Percentiles rank a stretch among this genome's conserved stretches.
phyloP scores from a whole-genome alignment of 1,140 invertebrate genomes.

The Ctenoplectra terminalis region DNA sequence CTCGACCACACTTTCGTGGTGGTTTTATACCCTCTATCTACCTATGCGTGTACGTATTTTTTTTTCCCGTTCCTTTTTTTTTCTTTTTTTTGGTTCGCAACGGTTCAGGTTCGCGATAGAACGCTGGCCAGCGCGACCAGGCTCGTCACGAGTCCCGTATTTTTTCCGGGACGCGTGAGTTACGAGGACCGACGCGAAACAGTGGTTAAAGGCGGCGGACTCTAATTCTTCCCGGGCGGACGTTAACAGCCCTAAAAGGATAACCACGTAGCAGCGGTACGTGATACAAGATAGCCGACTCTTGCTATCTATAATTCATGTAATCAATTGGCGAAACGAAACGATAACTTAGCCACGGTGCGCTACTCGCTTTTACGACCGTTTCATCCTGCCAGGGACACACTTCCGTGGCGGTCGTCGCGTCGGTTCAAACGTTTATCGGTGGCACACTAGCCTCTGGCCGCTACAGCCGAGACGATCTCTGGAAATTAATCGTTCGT shows the following conservation, averaged over 20 bases:
- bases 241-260: constrained; percentile 70
- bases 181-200: constrained; percentile 51
- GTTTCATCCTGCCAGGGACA: constrained; percentile 28
- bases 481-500: not conserved
- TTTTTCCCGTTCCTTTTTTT: not conserved
- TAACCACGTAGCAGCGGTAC: constrained; percentile 62
- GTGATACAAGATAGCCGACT: constrained; percentile 39
- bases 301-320: constrained; percentile 71
- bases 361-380: constrained; percentile 65
- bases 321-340: constrained; percentile 71
- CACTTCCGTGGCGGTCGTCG: not conserved
- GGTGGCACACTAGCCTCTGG: not conserved
- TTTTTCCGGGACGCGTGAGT: constrained; percentile 52
- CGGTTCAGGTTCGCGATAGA: not conserved
- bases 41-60: not conserved
- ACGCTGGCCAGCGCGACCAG: not conserved
- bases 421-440: constrained; percentile 20
- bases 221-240: constrained; percentile 68
- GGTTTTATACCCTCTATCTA: not conserved
- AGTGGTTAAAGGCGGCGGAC: constrained; percentile 62
- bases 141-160: constrained; percentile 56
- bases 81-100: not conserved
- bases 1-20: no score
- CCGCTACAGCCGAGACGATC: not conserved
- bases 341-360: constrained; percentile 64